Evolutionary conservation across 2,888 invertebrate species (phyloP).

Genomic region (Cantharis nigra): DNA sequence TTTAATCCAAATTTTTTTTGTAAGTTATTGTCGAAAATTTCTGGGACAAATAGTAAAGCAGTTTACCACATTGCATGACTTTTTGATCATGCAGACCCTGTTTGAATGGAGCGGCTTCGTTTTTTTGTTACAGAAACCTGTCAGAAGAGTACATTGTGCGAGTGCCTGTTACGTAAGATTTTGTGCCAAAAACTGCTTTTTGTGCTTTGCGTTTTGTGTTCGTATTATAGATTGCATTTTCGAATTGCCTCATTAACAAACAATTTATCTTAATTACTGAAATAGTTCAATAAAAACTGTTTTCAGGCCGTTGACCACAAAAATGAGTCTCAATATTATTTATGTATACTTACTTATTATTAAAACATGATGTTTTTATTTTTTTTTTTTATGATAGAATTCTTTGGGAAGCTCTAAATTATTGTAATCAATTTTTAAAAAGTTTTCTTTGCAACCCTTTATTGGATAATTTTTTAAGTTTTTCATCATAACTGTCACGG

Average conservation of each 20-base stretch:
- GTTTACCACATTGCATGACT: slow-evolving; percentile 26
- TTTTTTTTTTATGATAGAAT: too few relatives aligned
- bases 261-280: neutral
- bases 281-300: neutral
- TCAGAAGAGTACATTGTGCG: slow-evolving; percentile 83
- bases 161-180: slow-evolving; percentile 84
- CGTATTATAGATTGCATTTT: slow-evolving; percentile 23
- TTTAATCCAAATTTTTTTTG: neutral
- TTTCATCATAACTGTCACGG: neutral
- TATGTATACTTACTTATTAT: neutral
- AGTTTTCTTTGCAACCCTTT: neutral
- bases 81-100: slow-evolving; percentile 31
- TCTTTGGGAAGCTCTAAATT: neutral
- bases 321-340: neutral
- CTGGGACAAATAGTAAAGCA: slow-evolving; percentile 18
- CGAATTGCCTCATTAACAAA: slow-evolving; percentile 3
- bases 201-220: slow-evolving; percentile 35
- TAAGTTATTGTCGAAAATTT: slow-evolving; percentile 15
- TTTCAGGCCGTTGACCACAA: neutral
- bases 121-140: slow-evolving; percentile 63
- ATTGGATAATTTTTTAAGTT: neutral
- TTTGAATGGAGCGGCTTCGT: slow-evolving; percentile 52
- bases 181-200: slow-evolving; percentile 41
- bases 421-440: neutral
- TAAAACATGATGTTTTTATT: neutral